A percentile compares a stretch with the other conserved stretches of the same genome.
Conservation (phyloP, 1,140 invertebrate genomes). For the Bombus confusus region DNA sequence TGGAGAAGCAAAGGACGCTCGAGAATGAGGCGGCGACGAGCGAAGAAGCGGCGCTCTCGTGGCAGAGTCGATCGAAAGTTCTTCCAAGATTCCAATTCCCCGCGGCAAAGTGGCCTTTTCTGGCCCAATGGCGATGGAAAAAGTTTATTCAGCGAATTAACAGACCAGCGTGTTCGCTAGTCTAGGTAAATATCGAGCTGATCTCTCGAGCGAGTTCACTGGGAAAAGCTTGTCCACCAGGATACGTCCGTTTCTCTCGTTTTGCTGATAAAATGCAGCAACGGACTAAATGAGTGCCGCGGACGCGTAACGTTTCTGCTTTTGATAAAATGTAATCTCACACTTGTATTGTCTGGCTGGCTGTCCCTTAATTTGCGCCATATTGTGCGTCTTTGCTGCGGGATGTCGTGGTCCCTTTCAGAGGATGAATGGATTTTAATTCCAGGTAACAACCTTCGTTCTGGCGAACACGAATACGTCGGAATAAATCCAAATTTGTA, state of each 20-base stretch:
- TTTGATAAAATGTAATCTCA: slow-evolving; percentile 41
- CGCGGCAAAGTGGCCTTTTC: slow-evolving; percentile 3
- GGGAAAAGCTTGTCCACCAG: not conserved
- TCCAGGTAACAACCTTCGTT: no score
- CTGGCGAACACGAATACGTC: no score
- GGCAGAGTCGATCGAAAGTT: slow-evolving; percentile 4
- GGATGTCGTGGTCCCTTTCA: not conserved
- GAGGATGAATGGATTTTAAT: not conserved
- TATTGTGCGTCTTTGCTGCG: not conserved
- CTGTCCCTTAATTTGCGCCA: not conserved
- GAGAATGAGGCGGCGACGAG: not conserved
- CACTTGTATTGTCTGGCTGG: not conserved
- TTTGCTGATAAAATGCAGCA: not conserved
- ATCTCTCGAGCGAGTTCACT: slow-evolving; percentile 4
- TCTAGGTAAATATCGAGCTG: slow-evolving; percentile 50
- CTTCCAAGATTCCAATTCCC: slow-evolving; percentile 2
- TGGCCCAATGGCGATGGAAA: slow-evolving; percentile 18
- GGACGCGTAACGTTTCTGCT: slow-evolving; percentile 41
- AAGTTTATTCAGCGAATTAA: slow-evolving; percentile 61
- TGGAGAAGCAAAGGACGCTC: not conserved
- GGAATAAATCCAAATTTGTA: no score
- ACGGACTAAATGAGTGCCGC: slow-evolving; percentile 47
- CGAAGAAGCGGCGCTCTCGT: slow-evolving; percentile 1
- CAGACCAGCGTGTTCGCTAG: slow-evolving; percentile 24
- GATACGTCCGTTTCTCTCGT: not conserved